Base-by-base conservation (phyloP, 2,113 vertebrate species). In the Xiphophorus hellerii region DNA sequence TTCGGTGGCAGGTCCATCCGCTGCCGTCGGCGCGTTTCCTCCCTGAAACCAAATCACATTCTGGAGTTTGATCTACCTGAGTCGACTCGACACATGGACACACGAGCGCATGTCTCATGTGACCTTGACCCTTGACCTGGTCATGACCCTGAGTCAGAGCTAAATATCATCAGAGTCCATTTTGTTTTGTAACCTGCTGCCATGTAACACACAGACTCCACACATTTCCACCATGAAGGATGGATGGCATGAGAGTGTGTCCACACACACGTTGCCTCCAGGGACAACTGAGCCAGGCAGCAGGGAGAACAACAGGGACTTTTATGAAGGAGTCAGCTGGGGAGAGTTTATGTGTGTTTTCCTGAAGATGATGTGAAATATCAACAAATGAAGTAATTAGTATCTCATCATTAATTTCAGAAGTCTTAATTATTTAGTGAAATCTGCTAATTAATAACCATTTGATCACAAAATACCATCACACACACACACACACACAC, bases 101-200 rank as follows among this genome's bases (percentile, higher is more conserved):
- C 28, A 28, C 1, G 28, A 28, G 28, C 28, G 28, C 28, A 28
- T 28, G 28, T 5, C 27, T 2, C 3, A 10, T 62, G 66, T 58
- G 71, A 68, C 42, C 58, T 27, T 74, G 79, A 83, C 82, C 39
- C 71, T 78, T 64, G 66, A 84, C 66, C 83, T 3, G 75, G 44
- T 79, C 76, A 72, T 72, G 78, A 86, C 75, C 73, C 71, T 67
- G 68, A 17, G 2, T 44, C 62, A 37, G 27, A 76, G 76, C 81
- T 77, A 79, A 84, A 78, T 79, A 86, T 82, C 81, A 81, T 14
- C 42, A 28, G 63, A 62, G 71, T 72, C 62, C 22, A 30, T 70
- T 78, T 33, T n/a, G 4, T 70, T 84, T 71, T 42, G 63, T 66
- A 76, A 60, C 62, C 58, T 39, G 66, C 72, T 77, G 74, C 78